Evolutionary conservation across 2,113 vertebrate species (phyloP).

Genomic region (Patagioenas fasciata): DNA sequence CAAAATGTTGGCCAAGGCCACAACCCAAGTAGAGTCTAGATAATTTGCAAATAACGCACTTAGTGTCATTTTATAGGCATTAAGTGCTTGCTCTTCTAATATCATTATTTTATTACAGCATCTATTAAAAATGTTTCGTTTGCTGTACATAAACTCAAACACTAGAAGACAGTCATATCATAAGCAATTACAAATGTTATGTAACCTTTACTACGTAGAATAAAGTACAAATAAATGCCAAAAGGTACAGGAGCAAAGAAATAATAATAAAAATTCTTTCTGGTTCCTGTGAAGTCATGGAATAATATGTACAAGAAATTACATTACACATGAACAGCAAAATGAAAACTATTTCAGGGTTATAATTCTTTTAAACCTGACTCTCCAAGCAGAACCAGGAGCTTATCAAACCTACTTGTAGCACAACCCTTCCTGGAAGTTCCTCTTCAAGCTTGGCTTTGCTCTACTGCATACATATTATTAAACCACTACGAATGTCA

Average conservation of each 20-base stretch:
- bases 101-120: background rate
- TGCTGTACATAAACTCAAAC: background rate
- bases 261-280: background rate
- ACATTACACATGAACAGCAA: background rate
- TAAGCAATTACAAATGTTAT: background rate
- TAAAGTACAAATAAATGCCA: background rate
- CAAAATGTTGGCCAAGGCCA: background rate
- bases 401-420: background rate
- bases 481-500: background rate
- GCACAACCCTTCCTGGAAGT: background rate
- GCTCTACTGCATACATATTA: background rate
- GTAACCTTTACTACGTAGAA: background rate
- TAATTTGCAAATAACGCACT: conserved; percentile 21
- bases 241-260: background rate
- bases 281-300: background rate
- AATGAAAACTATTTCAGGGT: background rate
- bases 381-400: background rate
- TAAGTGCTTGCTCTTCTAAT: background rate
- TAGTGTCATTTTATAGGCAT: background rate
- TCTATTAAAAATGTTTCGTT: background rate
- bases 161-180: background rate
- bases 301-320: background rate
- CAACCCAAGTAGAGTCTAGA: background rate
- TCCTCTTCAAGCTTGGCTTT: background rate
- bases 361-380: background rate